These are phyloP conservation scores for Unio pictorum DNA, from an alignment of 2,888 invertebrate genomes.

Conservation along the genomic window DNA sequence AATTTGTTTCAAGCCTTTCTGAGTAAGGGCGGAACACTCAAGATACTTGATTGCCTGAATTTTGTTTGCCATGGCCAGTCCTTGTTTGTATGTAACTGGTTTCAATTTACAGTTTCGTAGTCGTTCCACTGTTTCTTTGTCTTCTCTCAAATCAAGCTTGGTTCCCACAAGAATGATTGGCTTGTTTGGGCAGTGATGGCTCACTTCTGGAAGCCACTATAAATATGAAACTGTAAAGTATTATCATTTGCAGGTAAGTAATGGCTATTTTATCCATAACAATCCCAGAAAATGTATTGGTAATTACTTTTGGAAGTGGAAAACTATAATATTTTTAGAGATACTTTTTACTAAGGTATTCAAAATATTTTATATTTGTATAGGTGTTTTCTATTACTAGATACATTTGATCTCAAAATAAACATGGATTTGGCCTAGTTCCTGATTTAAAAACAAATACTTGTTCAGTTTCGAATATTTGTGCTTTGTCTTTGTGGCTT, in stretches of 20 bases:
- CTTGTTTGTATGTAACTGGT: conserved; percentile 95
- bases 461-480: too few relatives aligned
- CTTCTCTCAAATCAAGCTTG: conserved; percentile 95
- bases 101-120: conserved; percentile 94
- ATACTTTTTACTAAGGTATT: too few relatives aligned
- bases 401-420: too few relatives aligned
- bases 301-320: too few relatives aligned
- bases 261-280: too few relatives aligned
- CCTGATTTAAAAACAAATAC: too few relatives aligned
- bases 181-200: conserved; percentile 98
- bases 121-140: conserved; percentile 96
- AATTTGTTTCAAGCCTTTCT: conserved; percentile 97
- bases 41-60: conserved; percentile 90
- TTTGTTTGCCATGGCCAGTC: conserved; percentile 79
- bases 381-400: too few relatives aligned
- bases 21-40: conserved; percentile 97
- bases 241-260: not conserved
- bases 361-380: too few relatives aligned
- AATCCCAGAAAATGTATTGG: too few relatives aligned
- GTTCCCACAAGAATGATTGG: conserved; percentile 98
- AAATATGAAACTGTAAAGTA: conserved; percentile 44
- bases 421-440: too few relatives aligned
- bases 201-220: conserved; percentile 98
- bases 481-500: too few relatives aligned
- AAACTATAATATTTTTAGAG: too few relatives aligned